phyloP scores from a whole-genome alignment of 2,888 invertebrate genomes.

The Volucella inflata region DNA sequence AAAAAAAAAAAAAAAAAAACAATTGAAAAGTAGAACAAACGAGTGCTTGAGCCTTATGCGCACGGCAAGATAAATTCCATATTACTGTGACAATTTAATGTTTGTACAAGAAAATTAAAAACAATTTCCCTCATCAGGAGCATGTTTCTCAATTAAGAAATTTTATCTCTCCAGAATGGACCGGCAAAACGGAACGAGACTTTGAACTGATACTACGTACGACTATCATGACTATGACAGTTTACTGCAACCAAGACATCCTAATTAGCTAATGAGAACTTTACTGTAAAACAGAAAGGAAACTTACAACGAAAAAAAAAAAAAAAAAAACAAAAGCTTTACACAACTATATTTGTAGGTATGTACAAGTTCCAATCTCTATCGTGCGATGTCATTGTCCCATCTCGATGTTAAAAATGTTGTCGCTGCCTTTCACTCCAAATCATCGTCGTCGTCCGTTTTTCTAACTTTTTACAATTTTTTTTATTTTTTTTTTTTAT shows the following conservation, averaged over 20 bases:
- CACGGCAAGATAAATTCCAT: constrained; percentile 37
- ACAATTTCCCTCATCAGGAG: constrained; percentile 56
- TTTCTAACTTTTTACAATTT: constrained; percentile 26
- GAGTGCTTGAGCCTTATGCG: constrained; percentile 14
- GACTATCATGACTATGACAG: constrained; percentile 33
- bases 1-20: constrained; percentile 36
- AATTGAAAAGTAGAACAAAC: constrained; percentile 39
- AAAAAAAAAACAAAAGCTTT: constrained; percentile 15
- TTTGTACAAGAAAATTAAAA: constrained; percentile 58
- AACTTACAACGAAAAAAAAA: constrained; percentile 23
- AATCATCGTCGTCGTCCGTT: constrained; percentile 43
- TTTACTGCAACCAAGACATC: constrained; percentile 71
- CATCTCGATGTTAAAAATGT: constrained; percentile 45
- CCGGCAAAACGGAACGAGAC: not conserved
- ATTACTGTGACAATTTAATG: constrained; percentile 44
- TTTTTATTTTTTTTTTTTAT: constrained; percentile 34
- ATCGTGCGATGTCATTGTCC: constrained; percentile 26
- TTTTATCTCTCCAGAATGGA: constrained; percentile 38
- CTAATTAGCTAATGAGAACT: constrained; percentile 73
- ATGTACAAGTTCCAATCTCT: not conserved
- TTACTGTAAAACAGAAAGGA: constrained; percentile 45
- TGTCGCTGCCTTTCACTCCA: constrained; percentile 58
- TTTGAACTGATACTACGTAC: not conserved
- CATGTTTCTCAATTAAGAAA: constrained; percentile 60
- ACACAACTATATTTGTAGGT: constrained; percentile 22